Evolutionary conservation across 2,888 invertebrate genomes (phyloP).

Genomic region (Arge pagana): DNA sequence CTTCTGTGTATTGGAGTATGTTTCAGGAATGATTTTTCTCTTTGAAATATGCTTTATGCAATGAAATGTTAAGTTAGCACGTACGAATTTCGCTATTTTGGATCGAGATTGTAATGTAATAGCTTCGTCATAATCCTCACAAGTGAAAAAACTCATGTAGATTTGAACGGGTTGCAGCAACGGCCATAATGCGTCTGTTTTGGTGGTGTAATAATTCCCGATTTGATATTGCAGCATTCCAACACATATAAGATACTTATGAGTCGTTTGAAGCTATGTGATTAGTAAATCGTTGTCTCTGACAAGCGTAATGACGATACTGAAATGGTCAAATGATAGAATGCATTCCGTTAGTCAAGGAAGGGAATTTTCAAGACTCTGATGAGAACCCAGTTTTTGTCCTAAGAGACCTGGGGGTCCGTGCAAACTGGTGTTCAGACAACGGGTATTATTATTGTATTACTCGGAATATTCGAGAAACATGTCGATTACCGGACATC

Average conservation of each 20-base stretch:
- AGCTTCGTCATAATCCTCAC: not conserved
- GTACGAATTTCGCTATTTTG: not conserved
- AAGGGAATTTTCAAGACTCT: not conserved
- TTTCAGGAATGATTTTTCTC: not conserved
- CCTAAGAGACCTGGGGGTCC: not conserved
- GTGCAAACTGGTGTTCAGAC: constrained; percentile 2
- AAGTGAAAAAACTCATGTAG: too few relatives aligned
- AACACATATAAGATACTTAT: not conserved
- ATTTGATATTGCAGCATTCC: not conserved
- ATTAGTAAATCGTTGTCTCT: not conserved
- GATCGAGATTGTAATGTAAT: constrained; percentile 1
- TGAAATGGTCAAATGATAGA: not conserved
- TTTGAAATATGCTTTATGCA: not conserved
- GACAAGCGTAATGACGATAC: not conserved
- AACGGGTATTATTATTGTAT: constrained; percentile 5
- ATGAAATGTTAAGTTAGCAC: not conserved
- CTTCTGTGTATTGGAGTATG: not conserved
- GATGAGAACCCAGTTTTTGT: not conserved
- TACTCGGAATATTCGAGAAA: not conserved
- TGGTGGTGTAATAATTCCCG: too few relatives aligned
- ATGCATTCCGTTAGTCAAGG: not conserved
- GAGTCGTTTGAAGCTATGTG: constrained; percentile 3
- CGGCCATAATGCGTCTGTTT: too few relatives aligned
- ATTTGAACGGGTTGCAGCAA: too few relatives aligned
- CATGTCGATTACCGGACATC: not conserved